phyloP scores from a whole-genome alignment of 2,888 invertebrate species.

The Protodeltote pygarga region DNA sequence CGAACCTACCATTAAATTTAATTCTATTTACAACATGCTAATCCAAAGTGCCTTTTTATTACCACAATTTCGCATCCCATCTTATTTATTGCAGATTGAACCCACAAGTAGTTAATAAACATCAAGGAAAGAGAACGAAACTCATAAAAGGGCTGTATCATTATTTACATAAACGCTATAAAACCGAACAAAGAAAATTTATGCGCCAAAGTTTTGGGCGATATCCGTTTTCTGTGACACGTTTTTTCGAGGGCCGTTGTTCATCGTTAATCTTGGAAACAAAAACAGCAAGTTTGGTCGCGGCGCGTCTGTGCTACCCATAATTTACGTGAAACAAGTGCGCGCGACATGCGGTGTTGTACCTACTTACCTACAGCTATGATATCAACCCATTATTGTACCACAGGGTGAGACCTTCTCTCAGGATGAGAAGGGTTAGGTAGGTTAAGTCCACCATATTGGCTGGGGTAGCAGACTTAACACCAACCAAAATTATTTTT shows the following conservation, averaged over 20 bases:
- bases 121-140: constrained; percentile 52
- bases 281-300: constrained; percentile 81
- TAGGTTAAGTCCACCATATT: no score
- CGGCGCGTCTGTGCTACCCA: constrained; percentile 70
- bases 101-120: constrained; percentile 53
- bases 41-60: constrained; percentile 43
- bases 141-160: constrained; percentile 69
- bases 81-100: constrained; percentile 46
- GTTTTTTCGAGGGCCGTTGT: constrained; percentile 82
- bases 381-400: no score
- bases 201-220: constrained; percentile 77
- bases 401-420: no score
- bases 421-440: no score
- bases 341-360: constrained; percentile 73
- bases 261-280: constrained; percentile 86
- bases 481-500: no score
- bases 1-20: no score
- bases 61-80: constrained; percentile 38
- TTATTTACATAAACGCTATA: constrained; percentile 76
- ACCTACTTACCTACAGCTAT: constrained; percentile 32
- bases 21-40: constrained; percentile 45
- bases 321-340: constrained; percentile 81
- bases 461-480: no score
- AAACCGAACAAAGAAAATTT: constrained; percentile 77
- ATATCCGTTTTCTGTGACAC: constrained; percentile 82